A percentile compares a stretch with the other conserved stretches of the same genome.
Conservation (phyloP, 2,888 invertebrate genomes). For the Encarsia formosa region DNA sequence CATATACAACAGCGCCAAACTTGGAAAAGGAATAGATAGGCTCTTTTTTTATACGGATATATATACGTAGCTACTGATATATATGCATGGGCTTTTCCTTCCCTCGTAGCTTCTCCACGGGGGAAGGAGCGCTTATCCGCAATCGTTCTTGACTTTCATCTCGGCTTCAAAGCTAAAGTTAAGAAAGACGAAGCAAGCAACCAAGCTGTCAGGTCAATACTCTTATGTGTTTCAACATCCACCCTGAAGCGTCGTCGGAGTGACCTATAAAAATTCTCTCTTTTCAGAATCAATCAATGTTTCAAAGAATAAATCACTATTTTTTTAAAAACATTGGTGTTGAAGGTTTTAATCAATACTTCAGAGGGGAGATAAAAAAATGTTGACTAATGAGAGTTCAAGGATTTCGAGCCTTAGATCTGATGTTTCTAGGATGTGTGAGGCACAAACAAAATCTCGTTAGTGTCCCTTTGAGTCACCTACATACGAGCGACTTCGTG, state of each 20-base stretch:
- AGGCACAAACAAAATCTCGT: slow-evolving; percentile 26
- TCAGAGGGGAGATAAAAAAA: background rate
- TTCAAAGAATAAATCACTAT: too few relatives aligned
- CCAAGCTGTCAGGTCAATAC: too few relatives aligned
- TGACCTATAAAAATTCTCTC: too few relatives aligned
- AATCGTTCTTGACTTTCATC: slow-evolving; percentile 22
- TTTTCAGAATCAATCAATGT: too few relatives aligned
- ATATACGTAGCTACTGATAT: slow-evolving; percentile 2
- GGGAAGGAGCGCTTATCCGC: slow-evolving; percentile 12
- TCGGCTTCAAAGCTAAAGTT: slow-evolving; percentile 1
- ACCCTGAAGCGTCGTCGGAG: too few relatives aligned
- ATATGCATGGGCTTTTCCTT: slow-evolving; percentile 8
- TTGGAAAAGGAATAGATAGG: too few relatives aligned
- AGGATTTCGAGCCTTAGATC: background rate
- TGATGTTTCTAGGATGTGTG: background rate
- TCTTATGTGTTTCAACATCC: too few relatives aligned
- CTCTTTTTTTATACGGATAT: background rate
- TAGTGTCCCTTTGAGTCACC: slow-evolving; percentile 30
- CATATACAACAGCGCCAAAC: too few relatives aligned
- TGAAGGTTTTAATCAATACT: too few relatives aligned
- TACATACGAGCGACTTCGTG: slow-evolving; percentile 28
- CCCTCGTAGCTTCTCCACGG: background rate
- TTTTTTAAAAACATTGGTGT: too few relatives aligned
- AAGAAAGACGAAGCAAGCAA: background rate
- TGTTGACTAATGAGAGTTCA: background rate